Evolutionary conservation across 2,888 invertebrate species (phyloP).

Genomic region (Scelioninae gen. 2): DNA sequence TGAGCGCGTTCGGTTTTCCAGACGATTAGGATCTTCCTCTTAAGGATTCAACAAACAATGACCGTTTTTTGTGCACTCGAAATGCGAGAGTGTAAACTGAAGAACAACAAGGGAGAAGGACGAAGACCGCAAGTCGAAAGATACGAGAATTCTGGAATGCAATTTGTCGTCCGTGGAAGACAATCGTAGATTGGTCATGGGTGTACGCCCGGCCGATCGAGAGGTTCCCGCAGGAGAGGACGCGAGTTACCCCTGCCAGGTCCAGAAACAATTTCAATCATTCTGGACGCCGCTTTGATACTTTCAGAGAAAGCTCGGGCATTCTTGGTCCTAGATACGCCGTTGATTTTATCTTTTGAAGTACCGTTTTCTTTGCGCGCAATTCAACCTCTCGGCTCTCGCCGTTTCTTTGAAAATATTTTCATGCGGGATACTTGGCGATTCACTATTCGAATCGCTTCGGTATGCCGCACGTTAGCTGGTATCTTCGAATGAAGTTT

Average conservation of each 20-base stretch:
- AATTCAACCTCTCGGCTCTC: conserved; percentile 21
- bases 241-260: conserved; percentile 54
- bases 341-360: conserved; percentile 57
- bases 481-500: background rate
- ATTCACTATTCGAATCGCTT: conserved; percentile 15
- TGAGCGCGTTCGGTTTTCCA: conserved; percentile 44
- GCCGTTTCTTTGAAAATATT: conserved; percentile 39
- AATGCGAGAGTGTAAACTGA: conserved; percentile 49
- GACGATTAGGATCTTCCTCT: conserved; percentile 52
- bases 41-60: conserved; percentile 59
- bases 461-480: conserved; percentile 3
- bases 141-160: conserved; percentile 68
- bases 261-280: conserved; percentile 74
- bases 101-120: conserved; percentile 50
- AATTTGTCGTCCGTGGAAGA: conserved; percentile 69
- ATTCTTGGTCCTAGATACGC: conserved; percentile 63
- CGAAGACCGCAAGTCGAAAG: conserved; percentile 63
- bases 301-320: conserved; percentile 69
- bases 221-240: conserved; percentile 48
- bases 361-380: conserved; percentile 46
- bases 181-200: conserved; percentile 68
- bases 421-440: conserved; percentile 19
- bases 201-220: conserved; percentile 57
- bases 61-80: conserved; percentile 40
- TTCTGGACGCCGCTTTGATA: conserved; percentile 70